Evolutionary conservation across 2,797 vertebrate species (phyloP).

Genomic region (Megaceryle alcyon): DNA sequence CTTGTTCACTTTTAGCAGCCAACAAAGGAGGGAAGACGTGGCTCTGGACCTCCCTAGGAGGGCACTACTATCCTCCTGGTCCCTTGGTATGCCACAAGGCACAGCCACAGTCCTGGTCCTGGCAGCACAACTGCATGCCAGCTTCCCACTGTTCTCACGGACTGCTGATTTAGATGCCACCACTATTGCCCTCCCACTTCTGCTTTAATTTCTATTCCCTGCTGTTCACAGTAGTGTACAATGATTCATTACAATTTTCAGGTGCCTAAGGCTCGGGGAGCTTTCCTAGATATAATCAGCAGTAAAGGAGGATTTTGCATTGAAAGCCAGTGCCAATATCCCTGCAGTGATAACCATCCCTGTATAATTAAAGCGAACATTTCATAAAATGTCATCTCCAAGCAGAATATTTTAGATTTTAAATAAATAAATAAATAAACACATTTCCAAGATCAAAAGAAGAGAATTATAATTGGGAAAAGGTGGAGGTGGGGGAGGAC

Average conservation of each 20-base stretch:
- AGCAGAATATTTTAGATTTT: constrained; percentile 36
- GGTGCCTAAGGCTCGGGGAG: constrained; percentile 51
- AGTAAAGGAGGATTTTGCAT: constrained; percentile 63
- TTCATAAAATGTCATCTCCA: constrained; percentile 53
- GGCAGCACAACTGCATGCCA: background rate
- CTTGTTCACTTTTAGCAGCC: background rate
- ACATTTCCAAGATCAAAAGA: constrained; percentile 49
- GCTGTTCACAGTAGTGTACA: constrained; percentile 20
- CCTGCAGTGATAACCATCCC: constrained; percentile 60
- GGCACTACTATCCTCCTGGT: background rate
- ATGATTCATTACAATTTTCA: constrained; percentile 56
- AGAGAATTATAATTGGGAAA: constrained; percentile 33
- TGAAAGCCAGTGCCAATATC: constrained; percentile 29
- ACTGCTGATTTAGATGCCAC: background rate
- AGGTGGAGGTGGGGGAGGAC: background rate
- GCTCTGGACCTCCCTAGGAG: background rate
- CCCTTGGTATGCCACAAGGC: background rate
- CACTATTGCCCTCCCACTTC: background rate
- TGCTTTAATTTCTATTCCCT: constrained; percentile 54
- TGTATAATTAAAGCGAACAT: constrained; percentile 68
- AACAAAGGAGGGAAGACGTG: rapidly evolving
- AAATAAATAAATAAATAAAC: background rate
- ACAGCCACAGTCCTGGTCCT: rapidly evolving
- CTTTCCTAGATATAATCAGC: constrained; percentile 65
- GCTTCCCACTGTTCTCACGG: background rate